Evolutionary conservation across 1,140 invertebrate species (phyloP), one percentile per base, ranked within the genome.

Genomic region (Trichonephila inaurata): DNA sequence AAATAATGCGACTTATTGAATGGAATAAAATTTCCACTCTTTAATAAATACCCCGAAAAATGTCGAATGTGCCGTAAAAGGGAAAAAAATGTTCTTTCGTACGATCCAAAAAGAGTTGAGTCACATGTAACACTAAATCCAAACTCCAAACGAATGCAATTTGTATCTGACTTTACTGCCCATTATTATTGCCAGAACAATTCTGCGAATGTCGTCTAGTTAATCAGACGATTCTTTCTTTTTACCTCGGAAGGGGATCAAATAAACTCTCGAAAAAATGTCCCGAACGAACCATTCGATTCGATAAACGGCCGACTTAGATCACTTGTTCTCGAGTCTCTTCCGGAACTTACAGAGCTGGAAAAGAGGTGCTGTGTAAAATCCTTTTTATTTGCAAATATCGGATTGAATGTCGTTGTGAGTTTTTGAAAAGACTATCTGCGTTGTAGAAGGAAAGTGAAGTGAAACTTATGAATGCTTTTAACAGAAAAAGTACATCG

Each of bases 131-230:
- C 14, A 19, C 85, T 19, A 61, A 87, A 87, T 87, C 85, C 85
- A 14, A 87, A 64, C 85, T 58, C 28, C 24, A 87, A 64, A 87
- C 58, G 85, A 87, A 87, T 62, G 85, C 85, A 87, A 87, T 87
- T 87, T 87, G 61, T 87, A 87, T 87, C 85, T 18, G 85, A 87
- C 85, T 87, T 87, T 64, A 64, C 58, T 33, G 85, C 58, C 82
- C 61, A 62, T 87, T 87, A 87, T 58, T 87, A 58, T 87, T 87
- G 85, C 85, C 61, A 87, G 61, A 87, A 87, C 85, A 87, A 87
- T 87, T 87, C 61, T 87, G 58, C 58, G 58, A 87, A 87, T 87
- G 85, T 64, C 58, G 24, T 19, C 85, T 60, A 64, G 85, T 87
- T 87, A 87, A 87, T 87, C 58, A 87, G 85, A 87, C 85, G 85